Evolutionary conservation across 1,140 invertebrate genomes (phyloP).

Genomic region (Gonioctena quinquepunctata): DNA sequence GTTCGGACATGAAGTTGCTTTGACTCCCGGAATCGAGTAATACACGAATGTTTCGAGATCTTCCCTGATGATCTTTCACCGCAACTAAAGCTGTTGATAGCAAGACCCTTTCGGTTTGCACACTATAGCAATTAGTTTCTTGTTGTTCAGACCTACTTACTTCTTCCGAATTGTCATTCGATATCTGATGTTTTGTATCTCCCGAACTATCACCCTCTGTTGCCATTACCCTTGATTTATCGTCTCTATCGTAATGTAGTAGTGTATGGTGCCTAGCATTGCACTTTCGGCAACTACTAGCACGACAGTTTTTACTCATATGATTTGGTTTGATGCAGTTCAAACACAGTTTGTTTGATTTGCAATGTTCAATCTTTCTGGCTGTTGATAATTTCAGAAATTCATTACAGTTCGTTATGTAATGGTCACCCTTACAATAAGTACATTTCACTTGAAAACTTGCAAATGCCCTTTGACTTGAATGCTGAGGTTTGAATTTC

Average conservation of each 20-base stretch:
- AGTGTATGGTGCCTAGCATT: slow-evolving; percentile 9
- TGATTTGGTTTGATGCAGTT: not conserved
- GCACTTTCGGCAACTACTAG: slow-evolving; percentile 11
- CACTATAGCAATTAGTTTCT: not conserved
- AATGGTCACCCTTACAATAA: too few relatives aligned
- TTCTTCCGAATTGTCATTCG: too few relatives aligned
- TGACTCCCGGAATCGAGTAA: not conserved
- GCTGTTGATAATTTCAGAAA: not conserved
- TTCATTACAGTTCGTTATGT: too few relatives aligned
- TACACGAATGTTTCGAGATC: not conserved
- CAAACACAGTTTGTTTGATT: not conserved
- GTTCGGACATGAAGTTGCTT: not conserved
- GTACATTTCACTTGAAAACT: too few relatives aligned
- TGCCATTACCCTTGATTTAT: not conserved
- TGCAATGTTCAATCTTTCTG: not conserved
- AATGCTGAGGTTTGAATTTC: too few relatives aligned
- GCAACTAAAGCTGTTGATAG: not conserved
- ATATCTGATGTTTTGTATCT: too few relatives aligned
- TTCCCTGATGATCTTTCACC: not conserved
- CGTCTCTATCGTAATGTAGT: not conserved
- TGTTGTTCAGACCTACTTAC: slow-evolving; percentile 19
- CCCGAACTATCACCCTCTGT: not conserved
- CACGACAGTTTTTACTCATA: not conserved
- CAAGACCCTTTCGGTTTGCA: not conserved
- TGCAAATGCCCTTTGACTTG: too few relatives aligned